Percentiles rank a stretch among this genome's conserved stretches.
phyloP scores from a whole-genome alignment of 1,140 invertebrate species.

The Andricus grossulariae region DNA sequence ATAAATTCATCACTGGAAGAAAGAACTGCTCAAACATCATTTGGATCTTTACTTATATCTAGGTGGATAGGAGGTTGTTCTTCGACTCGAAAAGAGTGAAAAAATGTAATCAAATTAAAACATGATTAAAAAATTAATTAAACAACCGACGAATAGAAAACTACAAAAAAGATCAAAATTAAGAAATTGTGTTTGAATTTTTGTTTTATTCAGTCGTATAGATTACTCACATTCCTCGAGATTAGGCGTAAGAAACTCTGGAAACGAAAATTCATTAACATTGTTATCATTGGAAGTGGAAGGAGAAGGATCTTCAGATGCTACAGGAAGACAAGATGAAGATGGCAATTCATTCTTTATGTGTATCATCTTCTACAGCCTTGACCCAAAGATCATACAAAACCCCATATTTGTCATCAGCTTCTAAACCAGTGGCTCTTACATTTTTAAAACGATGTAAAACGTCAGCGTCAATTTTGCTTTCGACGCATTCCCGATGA shows the following conservation, averaged over 20 bases:
- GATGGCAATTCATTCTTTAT: not conserved
- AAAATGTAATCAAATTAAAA: not conserved
- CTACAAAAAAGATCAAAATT: not conserved
- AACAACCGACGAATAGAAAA: not conserved
- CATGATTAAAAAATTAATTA: not conserved
- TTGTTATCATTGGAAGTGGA: too few relatives aligned
- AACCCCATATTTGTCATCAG: too few relatives aligned
- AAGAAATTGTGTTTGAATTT: too few relatives aligned
- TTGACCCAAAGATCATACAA: too few relatives aligned
- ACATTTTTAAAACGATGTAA: constrained; percentile 4
- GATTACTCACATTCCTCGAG: not conserved
- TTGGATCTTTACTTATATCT: not conserved
- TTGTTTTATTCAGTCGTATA: too few relatives aligned
- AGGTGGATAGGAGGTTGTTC: not conserved
- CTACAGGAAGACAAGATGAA: not conserved
- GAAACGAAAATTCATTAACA: not conserved
- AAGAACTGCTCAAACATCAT: not conserved
- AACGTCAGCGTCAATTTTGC: not conserved
- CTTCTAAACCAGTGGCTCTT: too few relatives aligned
- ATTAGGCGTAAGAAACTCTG: too few relatives aligned
- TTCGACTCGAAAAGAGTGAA: not conserved
- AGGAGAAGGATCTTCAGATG: not conserved
- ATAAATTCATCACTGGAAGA: not conserved
- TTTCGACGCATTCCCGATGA: not conserved
- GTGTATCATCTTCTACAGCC: too few relatives aligned